These are phyloP conservation scores for Pseudoips prasinana DNA, from an alignment of 2,888 invertebrate species.

Conservation along the genomic window DNA sequence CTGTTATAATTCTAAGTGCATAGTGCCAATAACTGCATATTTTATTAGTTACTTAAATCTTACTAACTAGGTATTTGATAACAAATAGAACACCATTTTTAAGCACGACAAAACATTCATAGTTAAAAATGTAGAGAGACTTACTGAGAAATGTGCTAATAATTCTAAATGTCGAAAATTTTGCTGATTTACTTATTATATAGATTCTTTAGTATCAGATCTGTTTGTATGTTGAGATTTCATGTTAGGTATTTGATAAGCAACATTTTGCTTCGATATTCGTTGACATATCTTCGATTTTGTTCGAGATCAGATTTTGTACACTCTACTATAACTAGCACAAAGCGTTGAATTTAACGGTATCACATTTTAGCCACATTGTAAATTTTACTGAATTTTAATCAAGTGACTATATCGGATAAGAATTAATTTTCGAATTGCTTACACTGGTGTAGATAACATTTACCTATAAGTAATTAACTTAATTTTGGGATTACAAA, in stretches of 20 bases:
- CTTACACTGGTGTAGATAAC: constrained; percentile 62
- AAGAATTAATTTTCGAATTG: constrained; percentile 57
- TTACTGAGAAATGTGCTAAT: constrained; percentile 83
- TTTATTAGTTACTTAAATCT: constrained; percentile 75
- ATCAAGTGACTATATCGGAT: constrained; percentile 52
- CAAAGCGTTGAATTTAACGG: constrained; percentile 69
- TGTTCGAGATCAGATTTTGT: constrained; percentile 67
- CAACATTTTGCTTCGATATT: constrained; percentile 55
- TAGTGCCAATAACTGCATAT: constrained; percentile 82
- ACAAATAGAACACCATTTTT: constrained; percentile 83
- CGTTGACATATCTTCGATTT: constrained; percentile 75
- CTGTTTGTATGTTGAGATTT: constrained; percentile 66
- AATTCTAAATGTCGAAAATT: constrained; percentile 74
- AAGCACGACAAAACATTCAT: constrained; percentile 84
- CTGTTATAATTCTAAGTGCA: constrained; percentile 43
- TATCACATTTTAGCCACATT: constrained; percentile 75
- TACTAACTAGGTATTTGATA: constrained; percentile 81
- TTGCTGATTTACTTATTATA: constrained; percentile 60
- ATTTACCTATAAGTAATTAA: constrained; percentile 67
- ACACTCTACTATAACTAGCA: constrained; percentile 66
- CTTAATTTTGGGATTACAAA: constrained; percentile 73
- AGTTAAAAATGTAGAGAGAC: constrained; percentile 83
- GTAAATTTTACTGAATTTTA: constrained; percentile 42
- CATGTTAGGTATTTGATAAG: constrained; percentile 42
- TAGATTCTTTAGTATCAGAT: constrained; percentile 73